These are phyloP conservation scores for Montipora foliosa DNA, from an alignment of 64 coral and sea anemone species.

Conservation along the genomic window DNA sequence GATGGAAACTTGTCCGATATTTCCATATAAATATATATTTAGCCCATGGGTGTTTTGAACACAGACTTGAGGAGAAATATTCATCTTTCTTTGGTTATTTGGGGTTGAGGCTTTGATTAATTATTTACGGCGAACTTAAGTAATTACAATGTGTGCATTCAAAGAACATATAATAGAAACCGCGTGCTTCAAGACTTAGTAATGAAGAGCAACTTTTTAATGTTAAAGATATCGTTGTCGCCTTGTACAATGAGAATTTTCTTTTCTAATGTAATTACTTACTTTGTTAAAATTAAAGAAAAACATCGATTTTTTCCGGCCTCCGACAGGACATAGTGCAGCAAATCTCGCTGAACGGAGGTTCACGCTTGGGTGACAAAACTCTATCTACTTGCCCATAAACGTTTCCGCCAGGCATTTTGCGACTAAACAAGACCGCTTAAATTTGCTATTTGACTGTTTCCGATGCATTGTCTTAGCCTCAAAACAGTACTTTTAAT, in stretches of 20 bases:
- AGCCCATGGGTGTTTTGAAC: conserved; percentile 84
- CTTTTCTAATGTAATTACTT: conserved; percentile 73
- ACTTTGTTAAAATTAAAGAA: conserved; percentile 51
- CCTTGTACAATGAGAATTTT: conserved; percentile 55
- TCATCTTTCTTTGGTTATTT: conserved; percentile 87
- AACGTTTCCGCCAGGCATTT: conserved; percentile 47
- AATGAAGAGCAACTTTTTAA: conserved; percentile 76
- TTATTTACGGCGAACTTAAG: conserved; percentile 95
- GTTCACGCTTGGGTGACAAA: conserved; percentile 35
- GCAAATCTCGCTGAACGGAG: conserved; percentile 42
- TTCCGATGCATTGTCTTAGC: conserved; percentile 44
- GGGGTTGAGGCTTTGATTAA: conserved; percentile 82
- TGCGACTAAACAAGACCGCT: conserved; percentile 37
- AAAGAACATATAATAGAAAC: conserved; percentile 78
- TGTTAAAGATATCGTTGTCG: conserved; percentile 27
- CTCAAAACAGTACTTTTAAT: conserved; percentile 48
- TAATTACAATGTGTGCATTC: conserved; percentile 89
- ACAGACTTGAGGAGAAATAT: conserved; percentile 67
- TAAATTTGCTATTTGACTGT: conserved; percentile 44
- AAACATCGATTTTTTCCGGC: neutral
- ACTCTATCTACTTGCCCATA: conserved; percentile 71
- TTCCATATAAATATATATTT: conserved; percentile 49
- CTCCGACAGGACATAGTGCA: conserved; percentile 14
- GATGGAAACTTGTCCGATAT: neutral
- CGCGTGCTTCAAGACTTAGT: conserved; percentile 67